phyloP scores from a whole-genome alignment of 2,113 vertebrate species.

The Oncorhynchus gorbuscha region DNA sequence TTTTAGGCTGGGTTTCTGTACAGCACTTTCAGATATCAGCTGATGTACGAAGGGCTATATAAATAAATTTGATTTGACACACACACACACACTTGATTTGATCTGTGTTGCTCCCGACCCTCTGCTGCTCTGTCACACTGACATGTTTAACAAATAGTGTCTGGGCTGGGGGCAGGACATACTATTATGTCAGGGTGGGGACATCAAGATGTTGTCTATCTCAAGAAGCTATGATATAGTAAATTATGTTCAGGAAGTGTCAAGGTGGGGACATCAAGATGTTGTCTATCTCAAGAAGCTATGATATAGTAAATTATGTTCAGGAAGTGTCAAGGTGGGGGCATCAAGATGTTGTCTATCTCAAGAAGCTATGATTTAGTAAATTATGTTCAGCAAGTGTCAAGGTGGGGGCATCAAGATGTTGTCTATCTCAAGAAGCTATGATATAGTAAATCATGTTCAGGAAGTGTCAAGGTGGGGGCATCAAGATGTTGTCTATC shows the following conservation, averaged over 20 bases:
- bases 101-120: conserved; percentile 83
- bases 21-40: no score
- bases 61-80: no score
- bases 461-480: conserved; percentile 38
- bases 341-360: no score
- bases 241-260: conserved; percentile 26
- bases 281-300: conserved; percentile 28
- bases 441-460: background rate
- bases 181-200: conserved; percentile 62
- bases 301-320: background rate
- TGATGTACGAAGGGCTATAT: no score
- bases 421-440: conserved; percentile 28
- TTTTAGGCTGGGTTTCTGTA: no score
- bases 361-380: conserved; percentile 28
- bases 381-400: conserved; percentile 25
- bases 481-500: no score
- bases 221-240: conserved; percentile 27
- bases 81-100: conserved; percentile 47
- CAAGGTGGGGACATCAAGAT: no score
- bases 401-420: no score
- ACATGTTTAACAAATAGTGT: conserved; percentile 97
- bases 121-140: conserved; percentile 86
- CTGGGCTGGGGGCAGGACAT: conserved; percentile 71
- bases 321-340: conserved; percentile 38
- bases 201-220: no score